These are phyloP conservation scores for Rhinophrynus dorsalis DNA, from an alignment of 2,797 vertebrate genomes.

Conservation along the genomic window DNA sequence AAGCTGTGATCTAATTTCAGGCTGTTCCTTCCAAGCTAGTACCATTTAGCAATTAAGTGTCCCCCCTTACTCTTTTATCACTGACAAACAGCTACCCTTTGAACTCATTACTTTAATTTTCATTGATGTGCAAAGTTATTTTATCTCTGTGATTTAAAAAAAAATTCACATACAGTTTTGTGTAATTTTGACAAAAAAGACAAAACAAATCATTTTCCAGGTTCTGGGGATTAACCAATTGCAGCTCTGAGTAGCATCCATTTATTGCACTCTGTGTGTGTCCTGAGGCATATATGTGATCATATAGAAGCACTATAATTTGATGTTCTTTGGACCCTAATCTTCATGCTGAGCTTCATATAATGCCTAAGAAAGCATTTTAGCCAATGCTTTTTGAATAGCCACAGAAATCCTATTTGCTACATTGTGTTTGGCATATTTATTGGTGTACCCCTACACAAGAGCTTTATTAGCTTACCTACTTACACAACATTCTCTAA, in stretches of 20 bases:
- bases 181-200: too few relatives aligned
- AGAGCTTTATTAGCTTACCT: slow-evolving; percentile 4
- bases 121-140: too few relatives aligned
- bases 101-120: too few relatives aligned
- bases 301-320: background rate
- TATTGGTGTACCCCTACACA: background rate
- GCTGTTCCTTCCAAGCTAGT: too few relatives aligned
- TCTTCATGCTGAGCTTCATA: slow-evolving; percentile 19
- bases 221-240: too few relatives aligned
- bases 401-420: background rate
- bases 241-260: slow-evolving; percentile 11
- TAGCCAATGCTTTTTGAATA: slow-evolving; percentile 11
- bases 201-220: too few relatives aligned
- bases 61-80: too few relatives aligned
- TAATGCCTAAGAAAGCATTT: slow-evolving; percentile 13
- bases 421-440: background rate
- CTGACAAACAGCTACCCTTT: too few relatives aligned
- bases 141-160: too few relatives aligned
- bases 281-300: background rate
- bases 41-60: too few relatives aligned
- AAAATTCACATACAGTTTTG: too few relatives aligned
- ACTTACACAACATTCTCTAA: slow-evolving; percentile 22
- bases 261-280: background rate
- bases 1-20: too few relatives aligned
- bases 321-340: slow-evolving; percentile 4